Conservation (phyloP, 2,113 vertebrate species). For the Pongo abelii region DNA sequence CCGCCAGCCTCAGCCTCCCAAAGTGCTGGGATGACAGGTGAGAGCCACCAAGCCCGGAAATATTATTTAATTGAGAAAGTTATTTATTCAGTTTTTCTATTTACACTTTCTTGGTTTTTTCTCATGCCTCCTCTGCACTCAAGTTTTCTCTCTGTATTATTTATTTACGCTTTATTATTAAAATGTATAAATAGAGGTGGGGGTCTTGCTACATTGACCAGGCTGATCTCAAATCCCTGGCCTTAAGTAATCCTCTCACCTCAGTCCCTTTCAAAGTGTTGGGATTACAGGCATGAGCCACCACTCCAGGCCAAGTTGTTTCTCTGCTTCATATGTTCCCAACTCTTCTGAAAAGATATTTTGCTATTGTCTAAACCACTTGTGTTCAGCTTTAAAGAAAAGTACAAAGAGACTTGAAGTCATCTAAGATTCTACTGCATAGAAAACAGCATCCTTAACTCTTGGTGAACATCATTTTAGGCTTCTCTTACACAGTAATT, state of each 20-base stretch:
- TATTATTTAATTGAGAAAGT: background rate
- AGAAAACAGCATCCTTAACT: background rate
- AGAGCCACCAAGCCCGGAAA: no score
- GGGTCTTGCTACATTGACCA: background rate
- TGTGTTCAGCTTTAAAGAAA: background rate
- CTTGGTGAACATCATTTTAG: background rate
- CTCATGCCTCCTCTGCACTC: background rate
- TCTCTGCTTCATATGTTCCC: background rate
- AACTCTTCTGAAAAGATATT: background rate
- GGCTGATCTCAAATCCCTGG: background rate
- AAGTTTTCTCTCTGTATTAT: no score
- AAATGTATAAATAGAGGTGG: no score
- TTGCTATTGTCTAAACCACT: background rate
- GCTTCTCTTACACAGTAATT: background rate
- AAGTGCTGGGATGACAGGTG: no score
- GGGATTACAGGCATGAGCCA: no score
- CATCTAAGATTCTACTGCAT: no score
- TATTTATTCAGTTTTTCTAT: background rate
- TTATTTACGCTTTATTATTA: no score
- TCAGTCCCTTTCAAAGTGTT: background rate
- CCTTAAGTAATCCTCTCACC: background rate
- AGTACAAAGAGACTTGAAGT: background rate
- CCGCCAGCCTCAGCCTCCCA: no score
- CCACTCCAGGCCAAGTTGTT: no score
- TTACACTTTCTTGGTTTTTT: background rate